A percentile compares a stretch with the other conserved stretches of the same genome.
phyloP scores from a whole-genome alignment of 2,888 invertebrate genomes.

The Halocaridina rubra region DNA sequence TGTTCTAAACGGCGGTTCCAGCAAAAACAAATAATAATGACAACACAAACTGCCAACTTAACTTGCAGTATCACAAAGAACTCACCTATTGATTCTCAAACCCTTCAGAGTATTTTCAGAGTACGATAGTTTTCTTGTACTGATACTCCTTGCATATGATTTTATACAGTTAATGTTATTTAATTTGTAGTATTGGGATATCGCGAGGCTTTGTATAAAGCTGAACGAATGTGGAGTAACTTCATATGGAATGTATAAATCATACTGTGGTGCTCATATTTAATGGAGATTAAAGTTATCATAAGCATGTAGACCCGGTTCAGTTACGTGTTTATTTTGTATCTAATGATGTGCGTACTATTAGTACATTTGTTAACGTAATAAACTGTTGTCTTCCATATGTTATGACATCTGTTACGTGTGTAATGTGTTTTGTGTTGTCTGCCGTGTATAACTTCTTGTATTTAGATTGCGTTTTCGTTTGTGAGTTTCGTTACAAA shows the following conservation, averaged over 20 bases:
- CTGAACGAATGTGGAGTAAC: too few species aligned
- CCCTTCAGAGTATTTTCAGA: too few species aligned
- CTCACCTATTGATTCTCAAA: neutral
- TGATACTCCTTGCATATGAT: too few species aligned
- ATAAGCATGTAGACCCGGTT: neutral
- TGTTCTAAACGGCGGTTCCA: neutral
- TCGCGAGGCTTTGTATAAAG: too few species aligned
- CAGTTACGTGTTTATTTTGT: neutral
- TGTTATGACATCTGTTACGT: neutral
- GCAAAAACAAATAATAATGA: constrained; percentile 32
- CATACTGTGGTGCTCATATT: neutral
- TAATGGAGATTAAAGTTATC: neutral
- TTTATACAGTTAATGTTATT: too few species aligned
- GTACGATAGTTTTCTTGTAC: too few species aligned
- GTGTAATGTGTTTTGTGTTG: neutral
- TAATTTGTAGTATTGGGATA: too few species aligned
- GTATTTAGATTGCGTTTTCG: neutral
- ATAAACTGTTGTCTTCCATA: neutral
- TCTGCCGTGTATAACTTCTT: neutral
- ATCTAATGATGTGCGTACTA: neutral
- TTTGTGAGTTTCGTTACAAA: neutral
- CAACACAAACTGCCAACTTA: constrained; percentile 18
- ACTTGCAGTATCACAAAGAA: neutral
- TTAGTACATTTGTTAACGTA: neutral
- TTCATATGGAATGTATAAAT: too few species aligned